phyloP scores from a whole-genome alignment of 2,113 vertebrate genomes.

The Phrynosoma platyrhinos region DNA sequence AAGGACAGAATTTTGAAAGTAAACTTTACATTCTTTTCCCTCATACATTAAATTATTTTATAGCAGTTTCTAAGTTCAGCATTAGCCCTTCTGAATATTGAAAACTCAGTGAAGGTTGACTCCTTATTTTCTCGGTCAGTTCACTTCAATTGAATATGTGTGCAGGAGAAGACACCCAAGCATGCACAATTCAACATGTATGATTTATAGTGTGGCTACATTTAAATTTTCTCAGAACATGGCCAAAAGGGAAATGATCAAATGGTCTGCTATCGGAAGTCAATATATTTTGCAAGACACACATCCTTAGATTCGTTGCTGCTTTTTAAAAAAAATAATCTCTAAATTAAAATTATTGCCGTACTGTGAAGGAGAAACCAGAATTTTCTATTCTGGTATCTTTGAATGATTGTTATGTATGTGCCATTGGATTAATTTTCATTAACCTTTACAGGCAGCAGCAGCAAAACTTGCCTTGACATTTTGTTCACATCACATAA shows the following conservation, averaged over 20 bases:
- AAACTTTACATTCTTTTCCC: background rate
- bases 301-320: fast-evolving
- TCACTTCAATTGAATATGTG: background rate
- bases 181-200: background rate
- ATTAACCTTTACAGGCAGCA: constrained; percentile 10
- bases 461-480: background rate
- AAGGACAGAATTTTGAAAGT: background rate
- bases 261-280: constrained; percentile 20
- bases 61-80: background rate
- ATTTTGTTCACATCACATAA: constrained; percentile 39
- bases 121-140: background rate
- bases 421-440: background rate
- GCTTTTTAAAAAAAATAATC: background rate
- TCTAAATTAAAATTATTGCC: background rate
- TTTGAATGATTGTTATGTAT: background rate
- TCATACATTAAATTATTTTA: no score
- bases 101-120: background rate
- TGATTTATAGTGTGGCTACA: background rate
- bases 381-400: background rate
- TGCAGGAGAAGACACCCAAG: background rate
- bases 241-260: background rate
- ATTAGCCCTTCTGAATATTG: background rate
- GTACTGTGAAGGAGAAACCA: constrained; percentile 12
- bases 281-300: constrained; percentile 1
- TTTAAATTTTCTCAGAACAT: background rate